Percentiles rank a stretch among this genome's conserved stretches.
These are phyloP conservation scores for Euzetes globulus DNA, from an alignment of 2,888 invertebrate species.

Conservation along the genomic window DNA sequence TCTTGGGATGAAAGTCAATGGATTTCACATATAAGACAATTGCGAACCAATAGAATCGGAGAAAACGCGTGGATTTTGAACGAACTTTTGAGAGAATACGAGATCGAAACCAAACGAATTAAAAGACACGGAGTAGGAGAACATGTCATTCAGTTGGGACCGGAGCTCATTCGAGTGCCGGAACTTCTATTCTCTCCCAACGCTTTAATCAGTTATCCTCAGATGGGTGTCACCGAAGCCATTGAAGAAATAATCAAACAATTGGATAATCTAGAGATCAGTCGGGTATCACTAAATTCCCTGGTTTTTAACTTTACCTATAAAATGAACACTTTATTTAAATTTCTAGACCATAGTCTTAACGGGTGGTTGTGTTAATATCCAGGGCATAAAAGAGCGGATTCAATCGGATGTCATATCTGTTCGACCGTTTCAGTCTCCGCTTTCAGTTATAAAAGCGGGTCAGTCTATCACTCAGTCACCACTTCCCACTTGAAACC, in stretches of 20 bases:
- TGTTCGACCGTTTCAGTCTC: not conserved
- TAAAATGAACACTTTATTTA: not conserved
- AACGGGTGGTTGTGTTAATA: not conserved
- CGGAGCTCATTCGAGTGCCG: not conserved
- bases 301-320: not conserved
- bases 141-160: not conserved
- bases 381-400: not conserved
- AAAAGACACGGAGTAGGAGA: slow-evolving; percentile 9
- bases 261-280: not conserved
- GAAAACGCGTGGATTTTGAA: slow-evolving; percentile 12
- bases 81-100: slow-evolving; percentile 8
- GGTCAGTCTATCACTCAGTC: not conserved
- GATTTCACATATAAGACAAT: not conserved
- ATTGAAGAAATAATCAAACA: not conserved
- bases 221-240: not conserved
- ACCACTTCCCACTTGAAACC: not conserved
- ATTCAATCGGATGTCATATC: not conserved
- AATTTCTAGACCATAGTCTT: not conserved
- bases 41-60: slow-evolving; percentile 13
- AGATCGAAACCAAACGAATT: slow-evolving; percentile 1
- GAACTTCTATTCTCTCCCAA: slow-evolving; percentile 3
- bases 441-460: not conserved
- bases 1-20: not conserved
- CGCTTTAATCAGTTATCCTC: not conserved
- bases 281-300: too few species aligned